These are phyloP conservation scores for Falco rusticolus DNA, from an alignment of 2,797 vertebrate species.

Conservation along the genomic window DNA sequence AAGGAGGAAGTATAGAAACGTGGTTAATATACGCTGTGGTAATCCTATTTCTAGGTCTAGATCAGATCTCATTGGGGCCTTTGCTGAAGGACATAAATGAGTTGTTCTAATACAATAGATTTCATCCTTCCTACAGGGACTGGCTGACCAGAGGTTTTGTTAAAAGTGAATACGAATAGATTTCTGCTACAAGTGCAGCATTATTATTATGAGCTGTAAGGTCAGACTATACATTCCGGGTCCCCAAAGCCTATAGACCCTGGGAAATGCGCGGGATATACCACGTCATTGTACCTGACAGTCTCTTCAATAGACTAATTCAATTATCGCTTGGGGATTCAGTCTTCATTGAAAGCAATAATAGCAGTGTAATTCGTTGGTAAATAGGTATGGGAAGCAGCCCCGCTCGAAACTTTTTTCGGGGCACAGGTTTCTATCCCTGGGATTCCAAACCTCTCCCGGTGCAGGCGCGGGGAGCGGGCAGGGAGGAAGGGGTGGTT, in stretches of 20 bases:
- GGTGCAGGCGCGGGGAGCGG: background rate
- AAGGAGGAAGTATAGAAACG: slow-evolving; percentile 57
- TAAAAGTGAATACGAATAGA: slow-evolving; percentile 83
- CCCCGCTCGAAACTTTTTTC: slow-evolving; percentile 14
- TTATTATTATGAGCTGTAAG: slow-evolving; percentile 84
- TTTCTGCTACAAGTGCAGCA: slow-evolving; percentile 82
- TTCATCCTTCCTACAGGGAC: slow-evolving; percentile 83
- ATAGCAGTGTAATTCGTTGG: slow-evolving; percentile 69
- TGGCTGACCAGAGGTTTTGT: slow-evolving; percentile 85
- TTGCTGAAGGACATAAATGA: slow-evolving; percentile 84
- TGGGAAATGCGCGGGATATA: slow-evolving; percentile 79
- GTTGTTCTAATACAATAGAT: slow-evolving; percentile 84
- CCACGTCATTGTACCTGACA: slow-evolving; percentile 84
- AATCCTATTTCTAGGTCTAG: slow-evolving; percentile 83
- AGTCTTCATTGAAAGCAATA: slow-evolving; percentile 74
- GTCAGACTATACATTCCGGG: slow-evolving; percentile 83
- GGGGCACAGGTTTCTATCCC: background rate
- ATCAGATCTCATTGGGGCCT: slow-evolving; percentile 82
- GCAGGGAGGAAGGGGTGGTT: background rate
- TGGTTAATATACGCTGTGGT: slow-evolving; percentile 76
- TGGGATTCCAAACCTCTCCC: background rate
- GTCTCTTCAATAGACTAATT: slow-evolving; percentile 82
- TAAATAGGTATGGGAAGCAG: slow-evolving; percentile 62
- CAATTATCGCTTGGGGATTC: slow-evolving; percentile 77
- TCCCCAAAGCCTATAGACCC: slow-evolving; percentile 85